Conservation (phyloP, 1,140 invertebrate genomes). For the Phymastichus coffea region DNA sequence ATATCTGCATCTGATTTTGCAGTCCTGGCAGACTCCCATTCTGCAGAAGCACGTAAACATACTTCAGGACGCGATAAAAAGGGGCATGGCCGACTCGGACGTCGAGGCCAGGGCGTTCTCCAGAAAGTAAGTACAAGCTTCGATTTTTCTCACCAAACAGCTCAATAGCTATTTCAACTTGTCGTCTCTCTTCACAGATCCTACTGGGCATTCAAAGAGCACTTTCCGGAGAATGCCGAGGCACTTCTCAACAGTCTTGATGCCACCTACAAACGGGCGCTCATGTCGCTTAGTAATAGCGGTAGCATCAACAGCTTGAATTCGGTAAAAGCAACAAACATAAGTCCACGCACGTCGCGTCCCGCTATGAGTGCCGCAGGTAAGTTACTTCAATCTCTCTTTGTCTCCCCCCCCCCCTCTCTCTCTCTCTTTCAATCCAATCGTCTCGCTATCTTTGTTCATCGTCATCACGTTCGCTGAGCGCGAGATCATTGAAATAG, state of each 20-base stretch:
- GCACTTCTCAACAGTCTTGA: slow-evolving; percentile 81
- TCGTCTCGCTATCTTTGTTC: background rate
- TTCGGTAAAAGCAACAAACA: slow-evolving; percentile 45
- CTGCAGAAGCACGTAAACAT: slow-evolving; percentile 79
- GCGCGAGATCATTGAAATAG: no score
- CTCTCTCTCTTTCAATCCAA: background rate
- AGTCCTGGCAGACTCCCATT: slow-evolving; percentile 78
- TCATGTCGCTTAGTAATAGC: slow-evolving; percentile 62
- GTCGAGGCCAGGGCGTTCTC: slow-evolving; percentile 77
- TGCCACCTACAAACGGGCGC: slow-evolving; percentile 76
- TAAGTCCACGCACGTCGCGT: slow-evolving; percentile 49
- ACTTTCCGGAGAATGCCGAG: slow-evolving; percentile 90
- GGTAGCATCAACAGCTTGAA: slow-evolving; percentile 60
- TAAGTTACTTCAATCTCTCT: slow-evolving; percentile 29
- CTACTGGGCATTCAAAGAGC: slow-evolving; percentile 86
- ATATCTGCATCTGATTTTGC: slow-evolving; percentile 80
- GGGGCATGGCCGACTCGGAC: slow-evolving; percentile 90
- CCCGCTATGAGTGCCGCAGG: slow-evolving; percentile 50
- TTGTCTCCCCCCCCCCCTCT: background rate
- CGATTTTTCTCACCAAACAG: no score
- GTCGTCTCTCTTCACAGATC: slow-evolving; percentile 62
- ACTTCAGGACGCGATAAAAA: slow-evolving; percentile 83
- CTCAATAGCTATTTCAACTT: no score
- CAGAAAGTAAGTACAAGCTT: slow-evolving; percentile 65
- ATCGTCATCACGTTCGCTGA: background rate